A percentile compares a stretch with the other conserved stretches of the same genome.
phyloP scores from a whole-genome alignment of 92 coral and sea anemone species.

The Desmophyllum pertusum region DNA sequence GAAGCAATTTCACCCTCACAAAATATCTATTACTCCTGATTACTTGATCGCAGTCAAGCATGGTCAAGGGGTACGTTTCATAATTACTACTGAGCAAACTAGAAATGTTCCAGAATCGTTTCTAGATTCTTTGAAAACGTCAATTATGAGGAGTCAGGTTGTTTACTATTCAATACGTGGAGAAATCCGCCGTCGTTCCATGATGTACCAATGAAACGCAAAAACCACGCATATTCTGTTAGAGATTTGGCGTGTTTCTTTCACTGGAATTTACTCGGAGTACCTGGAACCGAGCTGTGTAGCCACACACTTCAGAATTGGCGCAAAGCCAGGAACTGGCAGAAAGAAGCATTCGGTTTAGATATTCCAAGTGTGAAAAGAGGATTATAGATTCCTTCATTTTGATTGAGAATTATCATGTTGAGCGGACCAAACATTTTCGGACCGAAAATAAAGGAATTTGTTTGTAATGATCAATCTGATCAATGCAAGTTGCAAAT shows the following conservation, averaged over 20 bases:
- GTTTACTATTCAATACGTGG: conserved; percentile 7
- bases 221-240: not conserved
- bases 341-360: no score
- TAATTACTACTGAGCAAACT: not conserved
- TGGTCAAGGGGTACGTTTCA: no score
- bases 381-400: not conserved
- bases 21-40: no score
- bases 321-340: no score
- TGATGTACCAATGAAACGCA: no score
- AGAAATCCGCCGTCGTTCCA: not conserved
- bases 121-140: not conserved
- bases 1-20: no score
- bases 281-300: not conserved
- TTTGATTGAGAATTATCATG: not conserved
- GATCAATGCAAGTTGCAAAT: not conserved
- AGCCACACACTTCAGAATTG: no score
- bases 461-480: not conserved
- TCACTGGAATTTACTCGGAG: conserved; percentile 5
- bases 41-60: no score
- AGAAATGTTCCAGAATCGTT: not conserved
- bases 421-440: not conserved
- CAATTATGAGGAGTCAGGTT: not conserved
- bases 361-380: no score
- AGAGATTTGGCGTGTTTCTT: not conserved
- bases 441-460: not conserved